These are phyloP conservation scores for Serinus canaria DNA, from an alignment of 2,113 vertebrate genomes.

Conservation along the genomic window DNA sequence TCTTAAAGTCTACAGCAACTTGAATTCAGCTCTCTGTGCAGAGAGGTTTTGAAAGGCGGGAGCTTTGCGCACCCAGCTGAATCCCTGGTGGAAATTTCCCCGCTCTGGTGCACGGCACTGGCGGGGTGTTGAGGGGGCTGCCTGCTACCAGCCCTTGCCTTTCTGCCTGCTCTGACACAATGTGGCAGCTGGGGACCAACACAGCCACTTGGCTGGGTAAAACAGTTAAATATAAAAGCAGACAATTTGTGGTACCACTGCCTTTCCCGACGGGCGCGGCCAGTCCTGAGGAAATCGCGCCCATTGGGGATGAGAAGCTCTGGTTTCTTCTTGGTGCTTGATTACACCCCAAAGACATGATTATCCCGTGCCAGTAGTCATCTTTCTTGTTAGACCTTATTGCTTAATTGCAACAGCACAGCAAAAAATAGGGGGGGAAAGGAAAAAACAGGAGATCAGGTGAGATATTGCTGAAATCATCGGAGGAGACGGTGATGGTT, in stretches of 20 bases:
- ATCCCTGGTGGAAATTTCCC: slow-evolving; percentile 18
- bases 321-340: slow-evolving; percentile 34
- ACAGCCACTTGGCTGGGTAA: background rate
- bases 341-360: slow-evolving; percentile 46
- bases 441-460: background rate
- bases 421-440: rapidly evolving
- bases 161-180: background rate
- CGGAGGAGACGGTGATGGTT: background rate
- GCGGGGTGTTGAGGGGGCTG: rapidly evolving
- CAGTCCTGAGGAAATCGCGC: background rate
- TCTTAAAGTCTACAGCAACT: background rate
- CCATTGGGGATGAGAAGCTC: background rate
- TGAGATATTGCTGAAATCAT: slow-evolving; percentile 17
- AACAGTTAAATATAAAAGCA: background rate
- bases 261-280: background rate
- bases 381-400: slow-evolving; percentile 24
- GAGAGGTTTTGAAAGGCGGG: background rate
- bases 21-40: background rate
- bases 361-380: slow-evolving; percentile 36
- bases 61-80: background rate
- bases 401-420: slow-evolving; percentile 23
- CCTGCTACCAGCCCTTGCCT: background rate
- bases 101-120: rapidly evolving
- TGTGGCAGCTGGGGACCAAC: background rate
- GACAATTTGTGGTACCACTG: background rate